Base-by-base conservation (phyloP, 2,888 invertebrate genomes). In the Chloromyia formosa region DNA sequence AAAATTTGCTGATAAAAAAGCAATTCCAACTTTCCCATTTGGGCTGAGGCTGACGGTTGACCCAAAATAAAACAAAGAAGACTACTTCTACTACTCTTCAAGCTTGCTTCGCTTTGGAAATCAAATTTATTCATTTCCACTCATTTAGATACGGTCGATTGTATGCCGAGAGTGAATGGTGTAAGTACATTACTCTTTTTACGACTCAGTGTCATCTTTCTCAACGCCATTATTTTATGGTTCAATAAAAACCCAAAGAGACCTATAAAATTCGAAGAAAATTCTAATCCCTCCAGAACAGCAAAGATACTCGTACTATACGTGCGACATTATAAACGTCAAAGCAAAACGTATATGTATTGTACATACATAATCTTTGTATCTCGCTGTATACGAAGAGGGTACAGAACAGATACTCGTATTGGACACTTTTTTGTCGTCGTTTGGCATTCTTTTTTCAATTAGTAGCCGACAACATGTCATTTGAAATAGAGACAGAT, bases 191-290 rank as follows among this genome's bases (percentile, higher is more conserved):
- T 62, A 62, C 62, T 23, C 62, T 62, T 62, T 35, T 62, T 62
- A 62, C 40, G 62, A 27, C 49, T 18, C 62, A 60, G 62, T 62
- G 62, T 62, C 62, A 62, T 62, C 35, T 62, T 40, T 40, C 40
- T 62, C 62, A 62, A 62, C 62, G 62, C 62, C 27, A 62, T 62
- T 62, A 62, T 62, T 62, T 62, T 62, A 62, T 62, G 40, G 62
- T 40, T 62, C 62, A 35, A 62, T 62, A 62, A 62, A 62, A 62
- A 40, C 62, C 62, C n/a, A 62, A 62, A 40, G 16, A 40, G 62
- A 23, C 62, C 62, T 18, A 62, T 62, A 62, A 62, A 62, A 62
- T 62, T 62, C 62, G 62, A 18, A 18, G 62, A 62, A 62, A 62
- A 62, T 42, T 62, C 40, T 62, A 62, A 62, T 62, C 62, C 62